Evolutionary conservation across 2,113 vertebrate genomes (phyloP).

Genomic region (Sebastes fasciatus): DNA sequence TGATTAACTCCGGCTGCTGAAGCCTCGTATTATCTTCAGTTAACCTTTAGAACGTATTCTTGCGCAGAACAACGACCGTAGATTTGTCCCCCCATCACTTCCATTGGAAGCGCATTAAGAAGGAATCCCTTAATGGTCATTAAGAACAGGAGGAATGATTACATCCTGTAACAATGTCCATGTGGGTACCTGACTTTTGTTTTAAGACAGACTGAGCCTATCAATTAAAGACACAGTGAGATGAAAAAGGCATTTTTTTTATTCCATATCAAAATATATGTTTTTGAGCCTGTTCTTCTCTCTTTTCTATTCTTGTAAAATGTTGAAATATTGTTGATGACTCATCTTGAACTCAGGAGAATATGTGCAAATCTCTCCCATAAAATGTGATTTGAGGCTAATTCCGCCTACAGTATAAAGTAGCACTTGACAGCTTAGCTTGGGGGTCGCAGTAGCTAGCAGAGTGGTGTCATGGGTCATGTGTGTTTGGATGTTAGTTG

Average conservation of each 20-base stretch:
- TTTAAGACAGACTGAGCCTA: not conserved
- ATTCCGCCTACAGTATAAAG: not conserved
- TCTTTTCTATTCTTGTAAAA: not conserved
- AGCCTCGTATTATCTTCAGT: not conserved
- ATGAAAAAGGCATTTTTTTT: not conserved
- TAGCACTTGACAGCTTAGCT: not conserved
- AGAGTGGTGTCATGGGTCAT: not conserved
- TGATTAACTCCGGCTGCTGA: not conserved
- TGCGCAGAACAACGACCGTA: not conserved
- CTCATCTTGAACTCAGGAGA: not conserved
- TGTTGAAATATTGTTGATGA: not conserved
- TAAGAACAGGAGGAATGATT: conserved; percentile 12
- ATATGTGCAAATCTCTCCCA: not conserved
- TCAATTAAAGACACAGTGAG: not conserved
- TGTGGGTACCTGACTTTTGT: not conserved
- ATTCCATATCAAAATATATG: not conserved
- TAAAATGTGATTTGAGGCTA: not conserved
- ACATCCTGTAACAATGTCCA: not conserved
- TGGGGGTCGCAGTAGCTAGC: too few species aligned
- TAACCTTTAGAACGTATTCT: conserved; percentile 3
- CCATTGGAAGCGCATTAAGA: not conserved
- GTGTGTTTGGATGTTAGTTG: not conserved
- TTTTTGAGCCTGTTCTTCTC: not conserved
- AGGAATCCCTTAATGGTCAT: conserved; percentile 5
- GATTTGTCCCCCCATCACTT: conserved; percentile 16